Base-by-base conservation (phyloP, 2,888 invertebrate species). In the Rhodophaea formosa region DNA sequence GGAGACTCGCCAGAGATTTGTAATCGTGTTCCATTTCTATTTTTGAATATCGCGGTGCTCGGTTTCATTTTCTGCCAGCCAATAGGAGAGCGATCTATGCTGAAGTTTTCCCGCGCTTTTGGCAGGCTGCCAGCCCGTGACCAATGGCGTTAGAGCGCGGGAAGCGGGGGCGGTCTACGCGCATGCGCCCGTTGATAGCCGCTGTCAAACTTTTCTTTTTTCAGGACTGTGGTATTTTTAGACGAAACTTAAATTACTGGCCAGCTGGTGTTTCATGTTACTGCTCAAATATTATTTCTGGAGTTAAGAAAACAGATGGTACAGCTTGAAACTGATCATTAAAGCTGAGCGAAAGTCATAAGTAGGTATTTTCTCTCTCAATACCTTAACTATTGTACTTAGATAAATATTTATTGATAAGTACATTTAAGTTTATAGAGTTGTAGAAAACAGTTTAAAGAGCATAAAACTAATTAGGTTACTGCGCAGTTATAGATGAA, bases 41-140 rank as follows among this genome's bases (percentile, higher is more conserved):
- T 90, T 90, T 91, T 86, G 85, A 90, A 90, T 87, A 86, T 79
- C 85, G 90, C 89, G 90, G 90, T 89, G 90, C 89, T 88, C 80
- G 86, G 85, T 89, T 90, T 79, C 88, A 82, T 72, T 79, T 77
- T 77, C 62, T 73, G 75, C 69, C 68, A 64, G 67, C 88, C 90
- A 88, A 89, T 89, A 73, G 82, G 70, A 79, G 69, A 79, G 69
- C 65, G 61, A 67, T 70, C 71, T 76, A 72, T 76, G 79, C 70
- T 70, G 64, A 77, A 80, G 74, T 77, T 84, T 85, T 84, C 81
- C 86, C 87, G 84, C 86, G 82, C 74, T 84, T 87, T 88, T 89
- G 91, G 91, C 88, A 82, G 61, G 60, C 68, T 79, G 88, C 91
- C 90, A 88, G 74, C 56, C 62, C 62, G 66, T 76, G 70, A 71